These are phyloP conservation scores for Drosophila kambysellisi DNA, from an alignment of 2,888 invertebrate species.

Conservation along the genomic window DNA sequence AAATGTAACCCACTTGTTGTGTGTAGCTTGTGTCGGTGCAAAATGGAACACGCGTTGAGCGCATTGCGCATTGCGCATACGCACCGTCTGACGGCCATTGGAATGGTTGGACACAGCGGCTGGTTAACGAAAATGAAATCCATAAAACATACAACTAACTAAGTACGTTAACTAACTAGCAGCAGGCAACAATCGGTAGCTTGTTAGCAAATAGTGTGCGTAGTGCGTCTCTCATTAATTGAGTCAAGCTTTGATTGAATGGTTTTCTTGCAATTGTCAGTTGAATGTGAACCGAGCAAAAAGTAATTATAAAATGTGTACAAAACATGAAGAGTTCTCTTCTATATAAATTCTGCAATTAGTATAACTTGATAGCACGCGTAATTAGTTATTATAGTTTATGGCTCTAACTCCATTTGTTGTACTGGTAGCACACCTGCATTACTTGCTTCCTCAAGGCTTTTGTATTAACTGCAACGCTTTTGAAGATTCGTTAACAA, in stretches of 20 bases:
- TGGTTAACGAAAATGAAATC: constrained; percentile 8
- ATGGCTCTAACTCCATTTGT: background rate
- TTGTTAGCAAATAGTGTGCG: constrained; percentile 57
- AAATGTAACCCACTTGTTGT: constrained; percentile 44
- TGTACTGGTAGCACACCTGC: constrained; percentile 8
- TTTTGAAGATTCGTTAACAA: constrained; percentile 53
- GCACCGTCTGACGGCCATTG: constrained; percentile 66
- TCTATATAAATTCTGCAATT: background rate
- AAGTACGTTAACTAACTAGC: constrained; percentile 56
- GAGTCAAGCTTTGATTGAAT: constrained; percentile 47
- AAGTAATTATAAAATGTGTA: background rate
- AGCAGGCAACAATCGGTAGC: constrained; percentile 58
- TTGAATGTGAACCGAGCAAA: background rate
- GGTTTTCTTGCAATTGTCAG: constrained; percentile 17
- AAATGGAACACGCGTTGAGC: constrained; percentile 67
- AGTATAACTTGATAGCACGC: background rate
- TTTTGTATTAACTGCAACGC: constrained; percentile 48
- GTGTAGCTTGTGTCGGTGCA: constrained; percentile 56
- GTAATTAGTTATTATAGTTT: background rate
- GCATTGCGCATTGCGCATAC: constrained; percentile 72
- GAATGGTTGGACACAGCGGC: constrained; percentile 29
- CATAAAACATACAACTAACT: constrained; percentile 22
- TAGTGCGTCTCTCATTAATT: constrained; percentile 37
- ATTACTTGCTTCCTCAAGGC: constrained; percentile 51
- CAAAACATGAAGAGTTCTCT: background rate